Evolutionary conservation across 2,888 invertebrate genomes (phyloP).

Genomic region (Acleris laterana): DNA sequence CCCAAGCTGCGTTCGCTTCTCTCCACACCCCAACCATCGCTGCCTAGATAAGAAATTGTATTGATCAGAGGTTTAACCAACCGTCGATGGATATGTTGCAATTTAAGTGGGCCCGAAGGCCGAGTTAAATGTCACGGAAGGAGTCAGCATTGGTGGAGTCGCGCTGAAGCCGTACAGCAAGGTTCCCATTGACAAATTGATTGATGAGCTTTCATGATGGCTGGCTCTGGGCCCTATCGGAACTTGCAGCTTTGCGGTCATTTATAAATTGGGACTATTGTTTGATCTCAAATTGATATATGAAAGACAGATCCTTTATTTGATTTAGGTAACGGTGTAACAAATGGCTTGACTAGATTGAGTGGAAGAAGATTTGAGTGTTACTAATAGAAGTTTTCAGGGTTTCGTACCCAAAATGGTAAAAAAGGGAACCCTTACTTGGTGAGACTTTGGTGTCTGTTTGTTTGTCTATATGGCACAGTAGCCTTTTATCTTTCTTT

Average conservation of each 20-base stretch:
- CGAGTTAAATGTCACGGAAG: constrained; percentile 26
- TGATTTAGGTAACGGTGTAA: too few relatives aligned
- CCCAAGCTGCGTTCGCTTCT: background rate
- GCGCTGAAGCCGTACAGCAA: constrained; percentile 49
- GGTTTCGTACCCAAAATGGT: too few relatives aligned
- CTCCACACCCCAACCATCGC: constrained; percentile 46
- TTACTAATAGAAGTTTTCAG: too few relatives aligned
- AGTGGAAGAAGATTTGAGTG: too few relatives aligned
- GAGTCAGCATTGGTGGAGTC: constrained; percentile 41
- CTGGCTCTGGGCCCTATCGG: constrained; percentile 22
- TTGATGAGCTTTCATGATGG: constrained; percentile 56
- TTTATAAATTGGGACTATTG: too few relatives aligned
- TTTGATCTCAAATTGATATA: too few relatives aligned
- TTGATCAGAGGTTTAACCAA: background rate
- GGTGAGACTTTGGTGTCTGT: too few relatives aligned
- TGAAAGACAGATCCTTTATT: too few relatives aligned
- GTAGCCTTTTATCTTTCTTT: too few relatives aligned
- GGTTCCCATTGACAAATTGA: constrained; percentile 73
- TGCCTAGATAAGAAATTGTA: background rate
- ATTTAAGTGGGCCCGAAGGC: background rate
- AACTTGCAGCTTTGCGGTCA: background rate
- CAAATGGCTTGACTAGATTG: too few relatives aligned
- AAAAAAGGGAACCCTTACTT: too few relatives aligned
- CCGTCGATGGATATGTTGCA: constrained; percentile 33
- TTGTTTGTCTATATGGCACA: too few relatives aligned